phyloP scores from a whole-genome alignment of 2,888 invertebrate species.

The Anthrax anthrax region DNA sequence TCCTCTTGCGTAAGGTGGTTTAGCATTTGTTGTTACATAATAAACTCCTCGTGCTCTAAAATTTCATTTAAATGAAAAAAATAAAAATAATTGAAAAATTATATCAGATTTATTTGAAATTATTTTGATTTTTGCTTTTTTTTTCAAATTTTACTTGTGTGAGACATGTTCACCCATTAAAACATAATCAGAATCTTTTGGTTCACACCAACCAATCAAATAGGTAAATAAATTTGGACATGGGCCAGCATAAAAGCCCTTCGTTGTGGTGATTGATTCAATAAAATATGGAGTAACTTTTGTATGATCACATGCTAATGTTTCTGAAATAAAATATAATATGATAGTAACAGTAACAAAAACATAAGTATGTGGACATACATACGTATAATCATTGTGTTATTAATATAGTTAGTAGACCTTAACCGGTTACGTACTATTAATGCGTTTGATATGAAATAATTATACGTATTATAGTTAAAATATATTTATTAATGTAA shows the following conservation, averaged over 20 bases:
- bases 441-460: too few relatives aligned
- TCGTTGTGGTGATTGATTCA: slow-evolving; percentile 66
- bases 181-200: slow-evolving; percentile 63
- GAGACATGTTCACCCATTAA: slow-evolving; percentile 76
- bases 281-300: slow-evolving; percentile 84
- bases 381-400: background rate
- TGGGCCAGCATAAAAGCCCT: slow-evolving; percentile 75
- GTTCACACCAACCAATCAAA: slow-evolving; percentile 70
- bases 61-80: slow-evolving; percentile 13
- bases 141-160: slow-evolving; percentile 45
- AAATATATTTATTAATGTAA: background rate
- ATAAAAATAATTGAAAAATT: background rate
- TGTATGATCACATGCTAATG: slow-evolving; percentile 76
- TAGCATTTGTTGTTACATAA: slow-evolving; percentile 73
- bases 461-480: background rate
- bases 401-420: too few relatives aligned
- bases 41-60: slow-evolving; percentile 70
- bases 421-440: too few relatives aligned
- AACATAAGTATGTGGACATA: too few relatives aligned
- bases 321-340: slow-evolving; percentile 42
- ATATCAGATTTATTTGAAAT: background rate
- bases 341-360: too few relatives aligned
- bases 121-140: too few relatives aligned
- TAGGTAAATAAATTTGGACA: slow-evolving; percentile 72
- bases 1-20: slow-evolving; percentile 73